phyloP scores from a whole-genome alignment of 2,888 invertebrate species.

The Tenthredo livida region DNA sequence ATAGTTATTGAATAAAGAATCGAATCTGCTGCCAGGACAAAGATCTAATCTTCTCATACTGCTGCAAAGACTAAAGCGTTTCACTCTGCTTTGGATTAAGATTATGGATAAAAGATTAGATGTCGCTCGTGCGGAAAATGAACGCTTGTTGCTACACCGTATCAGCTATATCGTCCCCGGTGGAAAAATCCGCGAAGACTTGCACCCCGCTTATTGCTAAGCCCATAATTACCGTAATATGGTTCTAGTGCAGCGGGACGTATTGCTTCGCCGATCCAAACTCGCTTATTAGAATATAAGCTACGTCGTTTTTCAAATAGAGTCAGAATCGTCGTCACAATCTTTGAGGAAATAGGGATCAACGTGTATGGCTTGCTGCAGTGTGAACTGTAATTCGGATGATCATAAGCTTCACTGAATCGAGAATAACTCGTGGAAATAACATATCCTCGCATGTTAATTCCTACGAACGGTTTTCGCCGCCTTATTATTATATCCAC shows the following conservation, averaged over 20 bases:
- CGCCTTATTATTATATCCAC: neutral
- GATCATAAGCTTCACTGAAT: neutral
- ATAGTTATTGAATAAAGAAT: neutral
- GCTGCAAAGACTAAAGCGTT: neutral
- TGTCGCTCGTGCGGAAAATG: constrained; percentile 40
- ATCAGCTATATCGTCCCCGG: neutral
- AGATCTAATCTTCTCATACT: neutral
- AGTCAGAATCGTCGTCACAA: neutral
- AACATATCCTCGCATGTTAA: neutral
- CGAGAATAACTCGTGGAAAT: neutral
- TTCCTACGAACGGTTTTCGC: neutral
- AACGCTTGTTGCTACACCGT: neutral
- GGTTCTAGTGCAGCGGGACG: constrained; percentile 2
- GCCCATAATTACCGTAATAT: neutral
- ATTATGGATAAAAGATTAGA: constrained; percentile 35
- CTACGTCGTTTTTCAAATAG: neutral
- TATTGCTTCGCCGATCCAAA: neutral
- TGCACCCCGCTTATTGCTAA: neutral
- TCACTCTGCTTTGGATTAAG: constrained; percentile 19
- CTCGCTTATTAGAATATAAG: neutral
- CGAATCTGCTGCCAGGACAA: neutral
- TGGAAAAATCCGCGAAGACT: constrained; percentile 37
- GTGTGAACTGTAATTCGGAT: neutral
- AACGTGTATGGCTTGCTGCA: neutral
- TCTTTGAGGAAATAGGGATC: neutral